Evolutionary conservation across 2,888 invertebrate species (phyloP), one percentile per base, ranked within the genome.

Genomic region (Agrochola macilenta): DNA sequence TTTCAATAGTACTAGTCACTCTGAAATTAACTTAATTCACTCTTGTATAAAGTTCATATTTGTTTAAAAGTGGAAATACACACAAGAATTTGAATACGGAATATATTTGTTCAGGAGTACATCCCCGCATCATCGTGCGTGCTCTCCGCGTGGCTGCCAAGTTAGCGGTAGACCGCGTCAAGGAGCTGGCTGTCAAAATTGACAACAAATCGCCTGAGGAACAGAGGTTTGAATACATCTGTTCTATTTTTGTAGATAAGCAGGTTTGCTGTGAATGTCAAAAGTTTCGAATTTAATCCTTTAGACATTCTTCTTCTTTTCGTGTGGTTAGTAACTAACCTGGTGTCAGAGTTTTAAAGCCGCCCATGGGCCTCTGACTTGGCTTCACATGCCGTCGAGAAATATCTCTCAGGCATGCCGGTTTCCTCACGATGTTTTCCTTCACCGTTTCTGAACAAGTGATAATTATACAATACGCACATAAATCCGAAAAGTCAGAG

Each of bases 101-200:
- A 23, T 71, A 11, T 68, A 8, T 60, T 23, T n/a, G 12, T 30
- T 0, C 87, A 96, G 96, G 99, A 23, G 97, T 97, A 0, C 99
- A 99, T 94, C 99, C 99, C 0, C 98, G 99, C 76, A 97, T 99
- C 74, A 98, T 99, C 73, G 98, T 99, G 76, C 98, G 98, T 87
- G 98, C 99, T 0, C 98, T 99, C 76, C 98, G 99, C 65, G 98
- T 98, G 83, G 99, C 99, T 0, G 97, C 98, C n/a, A 96, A 97
- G 82, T 94, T 99, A 72, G 98, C 98, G 52, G 97, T 99, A 46
- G 98, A 98, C 0, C 98, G 98, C 92, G 98, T 99, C 70, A 97
- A 98, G 83, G 98, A 98, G 88, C 96, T 99, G 66, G 98, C 99
- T 0, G 98, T 99, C 0, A 98, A 97, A 92, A 97, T 98, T 79